Evolutionary conservation across 2,113 vertebrate genomes (phyloP), one percentile per base, ranked within the genome.

Genomic region (Dryoscopus gambensis): DNA sequence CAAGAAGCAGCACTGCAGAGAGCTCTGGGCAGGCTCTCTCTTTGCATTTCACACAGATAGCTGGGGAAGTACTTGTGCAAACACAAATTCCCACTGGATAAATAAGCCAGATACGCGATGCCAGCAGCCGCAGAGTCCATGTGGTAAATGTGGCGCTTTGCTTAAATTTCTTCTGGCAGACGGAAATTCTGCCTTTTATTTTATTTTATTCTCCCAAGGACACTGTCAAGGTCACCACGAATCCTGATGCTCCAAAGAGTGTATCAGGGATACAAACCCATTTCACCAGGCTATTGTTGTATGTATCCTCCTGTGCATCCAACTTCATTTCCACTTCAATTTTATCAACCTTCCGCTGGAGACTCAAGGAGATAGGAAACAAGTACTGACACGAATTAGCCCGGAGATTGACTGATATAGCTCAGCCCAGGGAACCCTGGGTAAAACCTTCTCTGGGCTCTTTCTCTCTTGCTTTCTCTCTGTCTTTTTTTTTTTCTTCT

Each of bases 301-400:
- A 84, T 84, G 93, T 98, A 98, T 98, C 98, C 98, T 99, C 98
- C 97, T 89, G 98, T 98, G 98, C 98, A 98, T 98, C 98, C 98
- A 98, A 99, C 98, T 99, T 99, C 99, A 99, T 99, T 99, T 99
- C 99, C 99, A 99, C 99, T 99, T 99, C 99, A 99, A 99, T 99
- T 99, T 99, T 98, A 99, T 99, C 99, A 99, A 98, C 98, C 98
- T 99, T 98, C 98, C 98, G 96, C 98, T 98, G 98, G 97, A 98
- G 98, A 98, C 97, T 98, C 98, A 98, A 98, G 98, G 98, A 99
- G 99, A 99, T 99, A 99, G 98, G 98, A 98, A 99, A 98, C 98
- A 98, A 98, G 98, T 98, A 97, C 98, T 98, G 99, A 99, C 99
- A 99, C 97, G 98, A 99, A 99, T 99, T 99, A 99, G 98, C 98